Evolutionary conservation across 2,113 vertebrate species (phyloP), one percentile per base, ranked within the genome.

Genomic region (Leptobrachium leishanense): DNA sequence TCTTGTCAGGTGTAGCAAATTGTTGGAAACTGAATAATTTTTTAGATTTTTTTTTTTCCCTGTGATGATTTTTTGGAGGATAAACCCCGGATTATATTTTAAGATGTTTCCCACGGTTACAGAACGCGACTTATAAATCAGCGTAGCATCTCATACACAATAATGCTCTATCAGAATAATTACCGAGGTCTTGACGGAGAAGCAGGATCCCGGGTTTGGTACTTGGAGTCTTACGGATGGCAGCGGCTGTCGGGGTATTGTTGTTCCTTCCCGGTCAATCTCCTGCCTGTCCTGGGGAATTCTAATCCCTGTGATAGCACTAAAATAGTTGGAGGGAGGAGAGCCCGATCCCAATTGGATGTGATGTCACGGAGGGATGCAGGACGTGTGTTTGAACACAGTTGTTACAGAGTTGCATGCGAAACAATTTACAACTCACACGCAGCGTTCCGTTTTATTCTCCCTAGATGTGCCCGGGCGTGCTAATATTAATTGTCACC

Each of bases 291-390:
- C 43, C 63, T 75, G 46, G 76, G 80, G 74, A 82, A 82, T 76
- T 82, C 59, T 65, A 71, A 70, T 75, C 67, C 73, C n/a, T 67
- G 73, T 71, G 73, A 70, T 76, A 66, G 68, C 65, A 71, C 80
- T 82, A 42, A 82, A 82, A 76, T 76, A 76, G 67, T 76, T 72
- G 43, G 74, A 72, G 74, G 80, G 73, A 76, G 80, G 73, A 82
- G 80, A 42, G 20, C 43, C 13, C 57, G n/a, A 4, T 68, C 13
- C 63, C 53, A 75, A 72, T 81, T 75, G 40, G 46, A 6, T 5
- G 54, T 76, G 74, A 76, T 59, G 63, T 76, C 73, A 76, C 66
- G 20, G 6, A 42, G 2, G 42, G 43, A 40, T 42, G 55, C 62
- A 6, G 50, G 62, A 59, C 68, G 64, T 39, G 43, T 67, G 71